phyloP scores from a whole-genome alignment of 2,888 invertebrate species.

The Platycheirus albimanus region DNA sequence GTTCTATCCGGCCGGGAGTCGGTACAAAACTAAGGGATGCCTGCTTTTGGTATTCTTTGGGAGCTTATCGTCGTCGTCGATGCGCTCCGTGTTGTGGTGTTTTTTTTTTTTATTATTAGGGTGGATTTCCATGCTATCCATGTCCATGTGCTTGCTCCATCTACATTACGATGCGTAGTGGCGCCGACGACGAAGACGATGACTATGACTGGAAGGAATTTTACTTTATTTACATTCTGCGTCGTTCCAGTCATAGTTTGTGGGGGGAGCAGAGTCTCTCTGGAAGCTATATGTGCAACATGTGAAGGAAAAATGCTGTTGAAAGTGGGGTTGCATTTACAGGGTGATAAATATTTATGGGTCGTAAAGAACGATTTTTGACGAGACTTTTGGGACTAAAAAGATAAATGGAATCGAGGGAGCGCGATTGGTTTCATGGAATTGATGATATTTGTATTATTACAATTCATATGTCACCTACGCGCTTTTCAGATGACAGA shows the following conservation, averaged over 20 bases:
- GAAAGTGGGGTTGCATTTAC: slow-evolving; percentile 36
- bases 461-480: no score
- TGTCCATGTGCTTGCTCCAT: slow-evolving; percentile 62
- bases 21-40: slow-evolving; percentile 68
- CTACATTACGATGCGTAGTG: slow-evolving; percentile 51
- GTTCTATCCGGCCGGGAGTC: slow-evolving; percentile 69
- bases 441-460: no score
- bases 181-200: slow-evolving; percentile 40
- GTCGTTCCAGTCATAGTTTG: slow-evolving; percentile 37
- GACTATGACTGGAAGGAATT: slow-evolving; percentile 54
- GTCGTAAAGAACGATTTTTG: not conserved
- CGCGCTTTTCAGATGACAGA: no score
- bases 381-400: slow-evolving; percentile 5
- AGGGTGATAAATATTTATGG: slow-evolving; percentile 58
- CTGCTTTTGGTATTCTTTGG: slow-evolving; percentile 38
- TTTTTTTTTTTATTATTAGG: slow-evolving; percentile 25
- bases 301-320: slow-evolving; percentile 49
- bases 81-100: slow-evolving; percentile 15
- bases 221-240: slow-evolving; percentile 48
- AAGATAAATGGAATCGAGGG: no score
- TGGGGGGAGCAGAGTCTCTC: not conserved
- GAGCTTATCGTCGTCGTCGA: slow-evolving; percentile 17
- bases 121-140: slow-evolving; percentile 48
- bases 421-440: no score
- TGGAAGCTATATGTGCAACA: slow-evolving; percentile 55